A percentile compares a stretch with the other conserved stretches of the same genome.
These are phyloP conservation scores for Diprion similis DNA, from an alignment of 1,140 invertebrate genomes.

Conservation along the genomic window DNA sequence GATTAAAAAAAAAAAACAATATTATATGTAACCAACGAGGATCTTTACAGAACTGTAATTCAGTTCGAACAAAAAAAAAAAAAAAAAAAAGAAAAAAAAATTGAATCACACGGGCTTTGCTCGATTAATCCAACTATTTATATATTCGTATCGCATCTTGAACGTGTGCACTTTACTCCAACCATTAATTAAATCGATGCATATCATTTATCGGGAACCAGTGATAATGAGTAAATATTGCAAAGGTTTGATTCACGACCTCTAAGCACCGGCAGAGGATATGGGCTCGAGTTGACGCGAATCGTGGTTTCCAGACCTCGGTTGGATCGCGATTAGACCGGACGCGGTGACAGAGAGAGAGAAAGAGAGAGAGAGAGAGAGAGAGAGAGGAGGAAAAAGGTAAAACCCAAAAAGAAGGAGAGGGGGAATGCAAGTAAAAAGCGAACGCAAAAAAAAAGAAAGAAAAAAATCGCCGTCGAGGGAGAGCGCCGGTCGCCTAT, in stretches of 20 bases:
- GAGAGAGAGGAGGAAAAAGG: background rate
- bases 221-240: no score
- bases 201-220: background rate
- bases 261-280: background rate
- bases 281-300: background rate
- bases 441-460: no score
- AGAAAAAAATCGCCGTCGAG: no score
- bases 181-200: background rate
- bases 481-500: no score
- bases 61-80: no score
- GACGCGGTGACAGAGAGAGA: background rate
- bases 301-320: no score
- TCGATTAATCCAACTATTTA: background rate
- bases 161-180: no score
- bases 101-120: background rate
- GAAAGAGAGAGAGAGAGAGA: background rate
- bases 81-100: background rate
- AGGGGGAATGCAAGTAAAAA: background rate
- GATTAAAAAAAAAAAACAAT: background rate
- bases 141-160: no score
- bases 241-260: background rate
- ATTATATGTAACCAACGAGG: no score
- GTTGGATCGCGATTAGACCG: no score
- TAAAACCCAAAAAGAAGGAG: background rate
- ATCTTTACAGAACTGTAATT: no score